A percentile compares a stretch with the other conserved stretches of the same genome.
These are phyloP conservation scores for Danionella cerebrum DNA, from an alignment of 2,113 vertebrate species.

Conservation along the genomic window DNA sequence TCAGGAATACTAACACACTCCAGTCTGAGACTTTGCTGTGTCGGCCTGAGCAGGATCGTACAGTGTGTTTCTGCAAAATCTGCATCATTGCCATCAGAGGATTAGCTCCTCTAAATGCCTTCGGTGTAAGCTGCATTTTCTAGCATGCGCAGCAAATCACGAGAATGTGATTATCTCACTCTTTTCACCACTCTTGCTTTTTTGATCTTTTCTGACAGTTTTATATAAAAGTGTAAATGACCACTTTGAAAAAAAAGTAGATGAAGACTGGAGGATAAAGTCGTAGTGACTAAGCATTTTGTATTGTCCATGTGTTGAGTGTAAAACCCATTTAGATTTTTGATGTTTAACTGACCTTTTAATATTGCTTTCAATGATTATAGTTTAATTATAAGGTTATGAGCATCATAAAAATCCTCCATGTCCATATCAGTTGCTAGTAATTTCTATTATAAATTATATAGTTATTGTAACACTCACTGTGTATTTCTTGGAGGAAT, in stretches of 20 bases:
- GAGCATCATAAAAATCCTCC: too few relatives aligned
- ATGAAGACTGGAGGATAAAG: neutral
- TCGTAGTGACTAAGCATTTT: too few relatives aligned
- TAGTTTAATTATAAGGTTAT: too few relatives aligned
- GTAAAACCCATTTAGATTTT: too few relatives aligned
- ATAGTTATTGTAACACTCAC: too few relatives aligned
- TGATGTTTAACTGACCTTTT: too few relatives aligned
- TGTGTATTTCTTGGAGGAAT: too few relatives aligned
- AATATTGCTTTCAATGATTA: too few relatives aligned
- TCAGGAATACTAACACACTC: constrained; percentile 31
- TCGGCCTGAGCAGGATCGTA: neutral
- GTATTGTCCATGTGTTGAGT: too few relatives aligned
- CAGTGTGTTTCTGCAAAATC: neutral
- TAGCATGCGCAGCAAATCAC: neutral
- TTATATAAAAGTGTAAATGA: neutral
- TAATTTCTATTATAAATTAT: too few relatives aligned
- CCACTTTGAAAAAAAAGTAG: neutral
- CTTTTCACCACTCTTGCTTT: neutral
- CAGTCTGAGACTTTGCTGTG: constrained; percentile 4
- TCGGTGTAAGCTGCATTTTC: neutral
- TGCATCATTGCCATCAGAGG: neutral
- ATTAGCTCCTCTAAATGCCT: neutral
- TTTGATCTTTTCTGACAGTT: neutral
- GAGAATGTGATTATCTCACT: neutral
- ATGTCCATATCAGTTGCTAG: too few relatives aligned